A percentile compares a stretch with the other conserved stretches of the same genome.
Conservation (phyloP, 30 jellyfish, hydroid and myxozoan species). For the Turritopsis rubra region DNA sequence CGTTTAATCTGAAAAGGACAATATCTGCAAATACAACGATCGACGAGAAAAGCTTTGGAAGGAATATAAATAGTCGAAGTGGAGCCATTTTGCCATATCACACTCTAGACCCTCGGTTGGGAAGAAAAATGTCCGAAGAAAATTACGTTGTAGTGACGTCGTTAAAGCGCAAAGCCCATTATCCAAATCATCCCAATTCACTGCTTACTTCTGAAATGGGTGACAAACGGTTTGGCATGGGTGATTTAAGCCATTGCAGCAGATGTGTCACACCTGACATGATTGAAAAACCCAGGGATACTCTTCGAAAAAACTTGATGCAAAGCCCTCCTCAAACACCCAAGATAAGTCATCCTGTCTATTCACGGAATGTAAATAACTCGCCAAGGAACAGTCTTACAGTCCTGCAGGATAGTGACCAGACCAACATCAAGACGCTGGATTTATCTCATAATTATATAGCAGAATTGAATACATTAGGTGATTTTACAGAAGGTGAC, state of each 20-base stretch:
- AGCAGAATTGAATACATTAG: constrained; percentile 33
- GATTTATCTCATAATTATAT: constrained; percentile 68
- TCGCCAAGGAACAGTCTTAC: too few species aligned
- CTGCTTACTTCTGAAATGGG: constrained; percentile 40
- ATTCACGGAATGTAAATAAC: too few species aligned
- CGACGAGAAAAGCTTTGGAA: too few species aligned
- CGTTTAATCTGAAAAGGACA: too few species aligned
- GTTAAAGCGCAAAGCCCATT: not conserved
- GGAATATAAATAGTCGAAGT: constrained; percentile 18
- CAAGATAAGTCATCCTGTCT: not conserved
- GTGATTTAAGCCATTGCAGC: not conserved
- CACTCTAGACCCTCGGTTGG: constrained; percentile 58
- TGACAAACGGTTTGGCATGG: not conserved
- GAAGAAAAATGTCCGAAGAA: not conserved
- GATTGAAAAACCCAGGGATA: not conserved
- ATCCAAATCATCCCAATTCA: constrained; percentile 79
- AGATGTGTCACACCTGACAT: not conserved
- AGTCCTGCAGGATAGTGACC: too few species aligned
- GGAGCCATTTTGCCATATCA: constrained; percentile 82
- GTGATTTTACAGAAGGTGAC: constrained; percentile 10
- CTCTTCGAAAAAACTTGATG: not conserved
- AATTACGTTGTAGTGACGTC: not conserved
- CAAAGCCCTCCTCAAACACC: too few species aligned
- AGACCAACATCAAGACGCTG: constrained; percentile 47
- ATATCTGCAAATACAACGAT: too few species aligned